Percentiles rank a stretch among this genome's conserved stretches.
Conservation (phyloP, 1,140 invertebrate genomes). For the Papilio xuthus region DNA sequence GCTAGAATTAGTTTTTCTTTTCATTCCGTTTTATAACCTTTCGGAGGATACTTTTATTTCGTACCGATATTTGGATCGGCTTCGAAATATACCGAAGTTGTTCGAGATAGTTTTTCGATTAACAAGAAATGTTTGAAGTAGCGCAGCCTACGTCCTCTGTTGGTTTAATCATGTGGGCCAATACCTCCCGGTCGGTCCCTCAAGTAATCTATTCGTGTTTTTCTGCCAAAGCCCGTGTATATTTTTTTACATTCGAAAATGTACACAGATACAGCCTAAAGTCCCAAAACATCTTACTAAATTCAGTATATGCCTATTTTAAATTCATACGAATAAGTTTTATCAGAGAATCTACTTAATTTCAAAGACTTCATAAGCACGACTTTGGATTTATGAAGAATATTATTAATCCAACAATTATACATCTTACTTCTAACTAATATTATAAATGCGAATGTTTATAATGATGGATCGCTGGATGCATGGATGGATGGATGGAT, state of each 20-base stretch:
- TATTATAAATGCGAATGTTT: too few species aligned
- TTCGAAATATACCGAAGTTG: constrained; percentile 11
- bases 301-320: background rate
- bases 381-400: background rate
- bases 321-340: background rate
- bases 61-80: background rate
- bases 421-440: too few species aligned
- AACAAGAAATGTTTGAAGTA: constrained; percentile 25
- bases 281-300: background rate
- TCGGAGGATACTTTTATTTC: constrained; percentile 2
- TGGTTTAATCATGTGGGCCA: constrained; percentile 32
- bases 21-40: background rate
- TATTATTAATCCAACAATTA: background rate
- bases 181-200: constrained; percentile 17
- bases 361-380: background rate
- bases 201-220: constrained; percentile 29
- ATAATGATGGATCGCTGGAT: too few species aligned
- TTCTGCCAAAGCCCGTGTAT: background rate
- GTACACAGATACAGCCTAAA: background rate
- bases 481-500: too few species aligned
- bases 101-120: constrained; percentile 22
- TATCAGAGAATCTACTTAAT: background rate
- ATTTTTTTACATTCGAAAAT: constrained; percentile 16
- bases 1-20: background rate
- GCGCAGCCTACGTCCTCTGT: background rate